phyloP scores from a whole-genome alignment of 2,797 vertebrate genomes.

The Xenopus petersii region DNA sequence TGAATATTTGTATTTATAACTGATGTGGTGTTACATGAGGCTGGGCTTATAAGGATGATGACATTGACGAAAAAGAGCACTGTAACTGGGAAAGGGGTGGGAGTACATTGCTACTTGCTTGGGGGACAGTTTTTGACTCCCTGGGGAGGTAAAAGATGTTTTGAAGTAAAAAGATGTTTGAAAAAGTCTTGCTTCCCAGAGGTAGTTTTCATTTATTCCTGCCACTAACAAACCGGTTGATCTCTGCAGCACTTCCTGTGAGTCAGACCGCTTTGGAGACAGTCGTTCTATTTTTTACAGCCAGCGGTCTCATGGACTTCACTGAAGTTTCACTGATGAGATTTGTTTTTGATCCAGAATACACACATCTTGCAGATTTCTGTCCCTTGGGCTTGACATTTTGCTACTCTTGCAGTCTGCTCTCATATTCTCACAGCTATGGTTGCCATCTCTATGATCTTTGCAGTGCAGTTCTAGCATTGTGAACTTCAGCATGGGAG shows the following conservation, averaged over 20 bases:
- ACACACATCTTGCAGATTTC: constrained; percentile 22
- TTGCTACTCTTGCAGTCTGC: constrained; percentile 1
- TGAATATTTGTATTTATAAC: too few relatives aligned
- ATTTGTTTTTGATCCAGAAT: constrained; percentile 20
- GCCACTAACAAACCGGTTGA: background rate
- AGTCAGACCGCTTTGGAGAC: background rate
- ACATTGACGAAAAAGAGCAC: background rate
- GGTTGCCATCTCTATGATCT: background rate
- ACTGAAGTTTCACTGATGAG: constrained; percentile 8
- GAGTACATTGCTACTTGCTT: too few relatives aligned
- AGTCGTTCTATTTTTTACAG: constrained; percentile 2
- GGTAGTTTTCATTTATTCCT: background rate
- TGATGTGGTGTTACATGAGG: too few relatives aligned
- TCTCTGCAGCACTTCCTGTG: background rate
- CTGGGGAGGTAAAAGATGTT: background rate
- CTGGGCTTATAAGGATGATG: too few relatives aligned
- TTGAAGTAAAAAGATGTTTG: background rate
- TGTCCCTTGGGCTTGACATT: background rate
- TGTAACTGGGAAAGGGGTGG: too few relatives aligned
- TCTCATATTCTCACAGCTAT: constrained; percentile 12
- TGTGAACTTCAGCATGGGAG: background rate
- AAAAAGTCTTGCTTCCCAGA: background rate
- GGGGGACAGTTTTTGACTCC: too few relatives aligned
- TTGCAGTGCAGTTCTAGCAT: background rate
- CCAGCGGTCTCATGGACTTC: background rate